A percentile compares a stretch with the other conserved stretches of the same genome.
Evolutionary conservation across 2,888 invertebrate genomes (phyloP).

Genomic region (Caenorhabditis becei): DNA sequence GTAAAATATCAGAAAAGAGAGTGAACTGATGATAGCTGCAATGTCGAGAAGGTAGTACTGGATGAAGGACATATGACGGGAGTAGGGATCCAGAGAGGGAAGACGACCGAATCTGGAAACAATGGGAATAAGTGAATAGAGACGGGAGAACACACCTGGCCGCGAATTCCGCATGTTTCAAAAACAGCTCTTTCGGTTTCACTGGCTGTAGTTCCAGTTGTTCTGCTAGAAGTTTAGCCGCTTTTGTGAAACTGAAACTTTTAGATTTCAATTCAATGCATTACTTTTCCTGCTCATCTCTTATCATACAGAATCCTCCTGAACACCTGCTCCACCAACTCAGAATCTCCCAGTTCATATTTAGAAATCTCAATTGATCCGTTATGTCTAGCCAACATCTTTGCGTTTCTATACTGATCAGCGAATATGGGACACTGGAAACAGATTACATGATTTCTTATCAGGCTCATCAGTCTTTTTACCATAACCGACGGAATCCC

Average conservation of each 20-base stretch:
- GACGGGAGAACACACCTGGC: too few species aligned
- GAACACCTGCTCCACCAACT: conserved; percentile 15
- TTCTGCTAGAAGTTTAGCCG: conserved; percentile 9
- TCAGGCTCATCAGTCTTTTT: too few species aligned
- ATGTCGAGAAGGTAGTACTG: conserved; percentile 52
- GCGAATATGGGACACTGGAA: conserved; percentile 61
- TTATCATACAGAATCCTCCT: conserved; percentile 55
- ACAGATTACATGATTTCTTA: too few species aligned
- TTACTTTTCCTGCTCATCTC: not conserved
- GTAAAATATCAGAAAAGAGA: conserved; percentile 3
- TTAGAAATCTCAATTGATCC: conserved; percentile 59
- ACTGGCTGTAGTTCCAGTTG: conserved; percentile 44
- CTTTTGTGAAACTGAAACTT: not conserved
- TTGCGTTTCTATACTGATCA: conserved; percentile 63
- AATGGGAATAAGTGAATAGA: too few species aligned
- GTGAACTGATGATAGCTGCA: conserved; percentile 9
- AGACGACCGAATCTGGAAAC: conserved; percentile 51
- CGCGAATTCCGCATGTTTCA: conserved; percentile 60
- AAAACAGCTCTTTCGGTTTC: conserved; percentile 43
- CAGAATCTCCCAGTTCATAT: conserved; percentile 37
- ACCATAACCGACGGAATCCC: conserved; percentile 53
- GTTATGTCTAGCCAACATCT: conserved; percentile 58
- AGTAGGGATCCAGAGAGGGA: conserved; percentile 47
- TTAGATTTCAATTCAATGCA: too few species aligned
- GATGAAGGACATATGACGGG: conserved; percentile 41